These are phyloP conservation scores for Oegoconia quadripuncta DNA, from an alignment of 2,888 invertebrate species.

Conservation along the genomic window DNA sequence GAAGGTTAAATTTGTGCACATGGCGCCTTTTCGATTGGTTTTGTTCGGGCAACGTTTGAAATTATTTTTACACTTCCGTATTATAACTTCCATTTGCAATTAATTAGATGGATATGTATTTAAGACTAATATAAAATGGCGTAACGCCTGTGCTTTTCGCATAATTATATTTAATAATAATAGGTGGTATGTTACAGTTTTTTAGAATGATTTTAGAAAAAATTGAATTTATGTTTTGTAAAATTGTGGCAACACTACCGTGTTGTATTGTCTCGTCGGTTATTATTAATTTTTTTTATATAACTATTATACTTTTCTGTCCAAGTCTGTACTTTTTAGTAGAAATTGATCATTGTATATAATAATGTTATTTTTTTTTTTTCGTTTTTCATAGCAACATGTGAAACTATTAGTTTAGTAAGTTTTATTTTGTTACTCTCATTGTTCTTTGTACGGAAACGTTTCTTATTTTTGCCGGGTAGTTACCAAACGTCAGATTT, in stretches of 20 bases:
- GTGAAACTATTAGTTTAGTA: conserved; percentile 5
- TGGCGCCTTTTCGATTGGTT: too few relatives aligned
- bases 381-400: conserved; percentile 6
- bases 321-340: conserved; percentile 2
- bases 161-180: not conserved
- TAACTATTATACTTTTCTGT: too few relatives aligned
- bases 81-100: not conserved
- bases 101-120: not conserved
- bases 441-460: too few relatives aligned
- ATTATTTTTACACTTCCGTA: not conserved
- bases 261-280: too few relatives aligned
- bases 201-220: too few relatives aligned
- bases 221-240: too few relatives aligned
- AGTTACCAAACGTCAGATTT: too few relatives aligned
- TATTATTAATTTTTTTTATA: too few relatives aligned
- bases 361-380: too few relatives aligned
- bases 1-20: too few relatives aligned
- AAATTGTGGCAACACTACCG: too few relatives aligned
- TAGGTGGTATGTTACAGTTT: not conserved
- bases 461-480: too few relatives aligned
- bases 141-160: not conserved
- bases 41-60: not conserved
- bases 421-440: conserved; percentile 14
- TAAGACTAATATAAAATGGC: not conserved
- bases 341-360: conserved; percentile 16